Conservation (phyloP, 2,113 vertebrate genomes). For the Brachyhypopomus occidentalis region DNA sequence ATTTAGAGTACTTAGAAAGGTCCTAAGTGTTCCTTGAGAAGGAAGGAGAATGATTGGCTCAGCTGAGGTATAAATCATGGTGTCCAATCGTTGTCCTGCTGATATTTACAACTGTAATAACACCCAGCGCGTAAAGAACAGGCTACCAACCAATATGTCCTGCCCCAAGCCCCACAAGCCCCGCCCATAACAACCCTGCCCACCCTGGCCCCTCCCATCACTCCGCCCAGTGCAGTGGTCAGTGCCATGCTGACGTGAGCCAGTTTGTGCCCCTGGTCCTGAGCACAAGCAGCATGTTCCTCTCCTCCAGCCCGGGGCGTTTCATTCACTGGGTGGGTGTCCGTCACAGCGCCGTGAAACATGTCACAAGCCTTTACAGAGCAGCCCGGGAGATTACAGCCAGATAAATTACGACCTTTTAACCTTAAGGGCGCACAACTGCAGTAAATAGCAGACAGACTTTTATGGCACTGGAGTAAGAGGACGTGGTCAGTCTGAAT, state of each 20-base stretch:
- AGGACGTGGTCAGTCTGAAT: too few relatives aligned
- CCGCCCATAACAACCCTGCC: too few relatives aligned
- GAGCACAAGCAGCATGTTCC: neutral
- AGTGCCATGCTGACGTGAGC: neutral
- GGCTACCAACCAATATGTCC: constrained; percentile 66
- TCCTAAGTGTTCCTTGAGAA: neutral
- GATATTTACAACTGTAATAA: constrained; percentile 56
- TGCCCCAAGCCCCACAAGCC: constrained; percentile 46
- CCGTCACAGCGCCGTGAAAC: too few relatives aligned
- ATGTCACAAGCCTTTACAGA: too few relatives aligned
- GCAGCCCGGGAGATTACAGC: too few relatives aligned
- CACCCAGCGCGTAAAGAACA: neutral
- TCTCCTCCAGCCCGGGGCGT: neutral
- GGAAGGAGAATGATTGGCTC: neutral
- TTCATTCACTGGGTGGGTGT: neutral
- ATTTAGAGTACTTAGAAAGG: neutral
- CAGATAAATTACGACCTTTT: too few relatives aligned
- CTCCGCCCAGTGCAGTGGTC: constrained; percentile 52
- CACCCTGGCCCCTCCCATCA: too few relatives aligned
- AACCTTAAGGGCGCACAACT: too few relatives aligned
- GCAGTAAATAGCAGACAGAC: too few relatives aligned
- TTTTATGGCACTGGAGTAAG: too few relatives aligned
- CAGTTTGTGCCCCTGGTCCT: neutral
- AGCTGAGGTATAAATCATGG: constrained; percentile 6
- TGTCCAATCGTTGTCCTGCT: constrained; percentile 43